Percentiles rank a stretch among this genome's conserved stretches.
phyloP scores from a whole-genome alignment of 2,797 vertebrate genomes.

The Adelosebastes latens region DNA sequence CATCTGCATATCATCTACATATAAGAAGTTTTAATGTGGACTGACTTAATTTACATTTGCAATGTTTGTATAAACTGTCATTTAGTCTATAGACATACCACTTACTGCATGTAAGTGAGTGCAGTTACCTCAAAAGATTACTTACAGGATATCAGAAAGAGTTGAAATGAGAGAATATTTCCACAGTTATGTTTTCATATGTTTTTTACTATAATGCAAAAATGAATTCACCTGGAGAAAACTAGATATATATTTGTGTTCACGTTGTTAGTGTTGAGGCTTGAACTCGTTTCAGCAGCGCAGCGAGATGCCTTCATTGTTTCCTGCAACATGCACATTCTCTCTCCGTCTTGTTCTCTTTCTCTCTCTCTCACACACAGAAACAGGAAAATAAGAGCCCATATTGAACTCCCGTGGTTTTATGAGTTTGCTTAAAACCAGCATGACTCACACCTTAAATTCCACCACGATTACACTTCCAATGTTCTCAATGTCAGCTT shows the following conservation, averaged over 20 bases:
- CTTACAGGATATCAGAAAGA: not conserved
- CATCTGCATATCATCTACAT: not conserved
- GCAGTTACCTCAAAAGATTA: not conserved
- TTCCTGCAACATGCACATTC: constrained; percentile 51
- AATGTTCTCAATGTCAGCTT: constrained; percentile 32
- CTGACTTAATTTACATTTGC: not conserved
- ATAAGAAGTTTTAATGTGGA: not conserved
- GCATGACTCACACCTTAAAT: constrained; percentile 76
- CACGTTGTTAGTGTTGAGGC: not conserved
- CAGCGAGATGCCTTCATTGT: constrained; percentile 38
- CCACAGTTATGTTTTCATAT: not conserved
- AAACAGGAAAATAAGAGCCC: constrained; percentile 57
- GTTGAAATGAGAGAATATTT: not conserved
- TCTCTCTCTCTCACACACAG: constrained; percentile 25
- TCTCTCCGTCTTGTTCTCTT: constrained; percentile 2
- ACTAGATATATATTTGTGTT: not conserved
- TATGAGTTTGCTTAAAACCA: constrained; percentile 68
- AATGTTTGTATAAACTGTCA: not conserved
- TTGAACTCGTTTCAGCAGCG: not conserved
- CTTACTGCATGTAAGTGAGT: not conserved
- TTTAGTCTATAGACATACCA: not conserved
- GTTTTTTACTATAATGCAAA: not conserved
- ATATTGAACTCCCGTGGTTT: constrained; percentile 68
- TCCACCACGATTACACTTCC: constrained; percentile 34
- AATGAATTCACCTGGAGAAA: not conserved